These are phyloP conservation scores for Eonycteris spelaea DNA, from an alignment of 2,113 vertebrate genomes.

Conservation along the genomic window DNA sequence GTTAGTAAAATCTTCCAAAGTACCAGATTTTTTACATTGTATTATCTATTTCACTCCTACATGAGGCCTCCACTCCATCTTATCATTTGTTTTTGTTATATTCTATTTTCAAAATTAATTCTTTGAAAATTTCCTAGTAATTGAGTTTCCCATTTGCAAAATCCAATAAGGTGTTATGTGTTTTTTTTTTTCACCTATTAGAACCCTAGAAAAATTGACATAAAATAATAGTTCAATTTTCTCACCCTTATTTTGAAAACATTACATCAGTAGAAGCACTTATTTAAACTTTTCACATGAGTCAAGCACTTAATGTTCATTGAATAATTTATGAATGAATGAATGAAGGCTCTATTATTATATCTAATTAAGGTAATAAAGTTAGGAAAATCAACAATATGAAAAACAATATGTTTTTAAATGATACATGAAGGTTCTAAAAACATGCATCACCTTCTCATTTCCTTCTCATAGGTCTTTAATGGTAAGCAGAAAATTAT, in stretches of 20 bases:
- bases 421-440: neutral
- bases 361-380: neutral
- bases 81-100: neutral
- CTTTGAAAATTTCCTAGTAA: neutral
- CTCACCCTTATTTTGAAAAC: neutral
- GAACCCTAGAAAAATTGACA: neutral
- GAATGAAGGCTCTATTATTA: neutral
- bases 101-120: neutral
- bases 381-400: neutral
- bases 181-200: neutral
- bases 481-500: neutral
- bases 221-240: neutral
- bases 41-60: neutral
- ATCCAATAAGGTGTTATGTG: neutral
- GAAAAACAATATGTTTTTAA: neutral
- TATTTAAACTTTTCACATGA: neutral
- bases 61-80: neutral
- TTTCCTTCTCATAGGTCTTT: no score
- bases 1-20: neutral
- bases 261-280: neutral
- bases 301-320: neutral
- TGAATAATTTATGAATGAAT: neutral
- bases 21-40: neutral
- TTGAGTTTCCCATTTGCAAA: neutral
- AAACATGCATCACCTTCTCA: neutral